These are phyloP conservation scores for Bombus breviceps DNA, from an alignment of 1,140 invertebrate genomes.

Conservation along the genomic window DNA sequence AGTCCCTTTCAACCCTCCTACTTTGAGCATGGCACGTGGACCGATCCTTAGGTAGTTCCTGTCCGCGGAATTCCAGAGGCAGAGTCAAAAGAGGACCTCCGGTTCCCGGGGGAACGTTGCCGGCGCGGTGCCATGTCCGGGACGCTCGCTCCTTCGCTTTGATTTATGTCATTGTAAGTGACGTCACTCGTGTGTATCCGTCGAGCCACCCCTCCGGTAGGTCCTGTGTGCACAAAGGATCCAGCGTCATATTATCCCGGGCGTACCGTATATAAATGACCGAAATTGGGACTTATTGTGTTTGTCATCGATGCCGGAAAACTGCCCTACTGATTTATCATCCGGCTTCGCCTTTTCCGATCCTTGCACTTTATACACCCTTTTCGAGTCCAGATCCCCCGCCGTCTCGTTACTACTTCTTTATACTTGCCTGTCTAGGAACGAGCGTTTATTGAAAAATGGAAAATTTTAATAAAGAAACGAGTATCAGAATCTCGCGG, in stretches of 20 bases:
- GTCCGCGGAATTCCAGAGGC: slow-evolving; percentile 26
- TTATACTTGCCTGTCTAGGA: too few relatives aligned
- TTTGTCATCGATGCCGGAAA: slow-evolving; percentile 81
- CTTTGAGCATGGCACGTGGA: slow-evolving; percentile 13
- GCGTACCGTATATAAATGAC: slow-evolving; percentile 82
- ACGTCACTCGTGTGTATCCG: slow-evolving; percentile 81
- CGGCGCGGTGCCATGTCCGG: slow-evolving; percentile 74
- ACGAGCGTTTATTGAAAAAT: too few relatives aligned
- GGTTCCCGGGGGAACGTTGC: slow-evolving; percentile 74
- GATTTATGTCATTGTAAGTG: slow-evolving; percentile 84
- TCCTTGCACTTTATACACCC: slow-evolving; percentile 17
- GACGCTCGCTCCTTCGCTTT: slow-evolving; percentile 80
- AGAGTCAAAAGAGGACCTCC: slow-evolving; percentile 71
- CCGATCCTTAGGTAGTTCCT: slow-evolving; percentile 37
- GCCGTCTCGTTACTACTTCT: too few relatives aligned
- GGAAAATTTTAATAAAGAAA: too few relatives aligned
- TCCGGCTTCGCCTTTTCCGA: slow-evolving; percentile 30
- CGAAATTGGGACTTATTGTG: slow-evolving; percentile 83
- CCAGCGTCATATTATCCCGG: slow-evolving; percentile 80
- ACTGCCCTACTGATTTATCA: slow-evolving; percentile 80
- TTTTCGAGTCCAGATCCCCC: not conserved
- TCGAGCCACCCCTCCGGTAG: slow-evolving; percentile 36
- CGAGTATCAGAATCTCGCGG: too few relatives aligned
- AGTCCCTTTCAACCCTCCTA: slow-evolving; percentile 10
- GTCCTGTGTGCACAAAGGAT: slow-evolving; percentile 81